phyloP scores from a whole-genome alignment of 1,140 invertebrate genomes.

The Rhizoglyphus robini region DNA sequence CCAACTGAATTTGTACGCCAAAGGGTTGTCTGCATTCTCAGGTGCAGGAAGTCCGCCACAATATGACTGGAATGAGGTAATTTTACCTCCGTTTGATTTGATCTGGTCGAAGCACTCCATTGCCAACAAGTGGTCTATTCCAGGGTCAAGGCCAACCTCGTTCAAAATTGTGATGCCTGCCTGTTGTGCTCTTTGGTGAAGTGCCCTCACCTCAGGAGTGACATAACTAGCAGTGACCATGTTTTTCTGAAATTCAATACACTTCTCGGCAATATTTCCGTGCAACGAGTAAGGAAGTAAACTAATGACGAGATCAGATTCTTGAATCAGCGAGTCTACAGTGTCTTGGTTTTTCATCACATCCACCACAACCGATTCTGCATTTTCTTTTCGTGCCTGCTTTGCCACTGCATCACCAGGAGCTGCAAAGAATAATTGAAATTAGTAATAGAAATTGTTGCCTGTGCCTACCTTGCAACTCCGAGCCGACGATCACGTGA shows the following conservation, averaged over 20 bases:
- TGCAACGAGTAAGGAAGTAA: constrained; percentile 85
- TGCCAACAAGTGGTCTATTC: constrained; percentile 92
- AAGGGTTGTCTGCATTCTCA: constrained; percentile 79
- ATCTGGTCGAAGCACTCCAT: constrained; percentile 90
- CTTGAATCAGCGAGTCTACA: constrained; percentile 52
- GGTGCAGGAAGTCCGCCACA: constrained; percentile 92
- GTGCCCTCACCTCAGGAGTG: constrained; percentile 58
- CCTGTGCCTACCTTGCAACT: constrained; percentile 18
- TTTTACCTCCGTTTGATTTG: constrained; percentile 52
- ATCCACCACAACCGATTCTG: constrained; percentile 65
- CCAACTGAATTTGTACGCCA: constrained; percentile 96
- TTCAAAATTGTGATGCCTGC: constrained; percentile 81
- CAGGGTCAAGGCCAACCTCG: constrained; percentile 93
- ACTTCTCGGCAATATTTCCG: constrained; percentile 61
- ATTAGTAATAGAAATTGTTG: background rate
- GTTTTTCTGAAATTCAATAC: constrained; percentile 68
- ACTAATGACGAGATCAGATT: constrained; percentile 71
- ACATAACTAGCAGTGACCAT: constrained; percentile 95
- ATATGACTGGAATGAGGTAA: constrained; percentile 89
- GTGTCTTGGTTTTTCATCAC: constrained; percentile 54
- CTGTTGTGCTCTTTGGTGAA: constrained; percentile 62
- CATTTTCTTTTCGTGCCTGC: constrained; percentile 49
- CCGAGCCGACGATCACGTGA: constrained; percentile 53
- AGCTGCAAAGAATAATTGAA: constrained; percentile 68
- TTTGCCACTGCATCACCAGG: constrained; percentile 67